These are phyloP conservation scores for Trachelus troglodyta DNA, from an alignment of 2,888 invertebrate genomes.

Conservation along the genomic window DNA sequence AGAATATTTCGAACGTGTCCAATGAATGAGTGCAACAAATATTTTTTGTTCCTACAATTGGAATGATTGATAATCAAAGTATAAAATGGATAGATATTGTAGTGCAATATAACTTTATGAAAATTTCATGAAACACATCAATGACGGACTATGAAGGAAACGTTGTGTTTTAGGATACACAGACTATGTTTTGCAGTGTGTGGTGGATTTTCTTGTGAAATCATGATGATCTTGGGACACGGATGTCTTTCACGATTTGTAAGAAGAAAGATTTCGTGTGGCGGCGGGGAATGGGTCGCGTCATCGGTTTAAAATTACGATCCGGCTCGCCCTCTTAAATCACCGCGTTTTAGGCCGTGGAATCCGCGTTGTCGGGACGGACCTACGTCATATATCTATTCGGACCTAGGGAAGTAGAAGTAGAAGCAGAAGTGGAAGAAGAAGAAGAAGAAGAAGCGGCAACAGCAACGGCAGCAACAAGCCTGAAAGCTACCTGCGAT, in stretches of 20 bases:
- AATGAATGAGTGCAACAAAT: too few relatives aligned
- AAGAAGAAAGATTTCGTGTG: neutral
- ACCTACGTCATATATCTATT: constrained; percentile 12
- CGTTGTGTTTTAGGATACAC: too few relatives aligned
- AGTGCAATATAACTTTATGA: too few relatives aligned
- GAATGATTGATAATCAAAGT: too few relatives aligned
- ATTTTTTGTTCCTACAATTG: too few relatives aligned
- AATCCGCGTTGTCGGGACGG: neutral
- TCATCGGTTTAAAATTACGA: constrained; percentile 26
- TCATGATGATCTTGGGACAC: neutral
- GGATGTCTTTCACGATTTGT: neutral
- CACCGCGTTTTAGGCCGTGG: constrained; percentile 11
- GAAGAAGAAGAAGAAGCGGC: constrained; percentile 11
- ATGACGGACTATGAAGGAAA: too few relatives aligned
- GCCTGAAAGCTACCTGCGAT: constrained; percentile 1
- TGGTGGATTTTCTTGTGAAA: neutral
- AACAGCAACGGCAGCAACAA: neutral
- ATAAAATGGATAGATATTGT: too few relatives aligned
- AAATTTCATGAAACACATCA: too few relatives aligned
- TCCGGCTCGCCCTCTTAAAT: constrained; percentile 24
- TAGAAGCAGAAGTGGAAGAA: constrained; percentile 11
- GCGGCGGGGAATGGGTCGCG: constrained; percentile 7
- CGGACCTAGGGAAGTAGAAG: constrained; percentile 8
- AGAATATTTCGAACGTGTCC: too few relatives aligned
- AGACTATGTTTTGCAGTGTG: too few relatives aligned